phyloP scores from a whole-genome alignment of 1,140 invertebrate species.

The Drosophila funebris region DNA sequence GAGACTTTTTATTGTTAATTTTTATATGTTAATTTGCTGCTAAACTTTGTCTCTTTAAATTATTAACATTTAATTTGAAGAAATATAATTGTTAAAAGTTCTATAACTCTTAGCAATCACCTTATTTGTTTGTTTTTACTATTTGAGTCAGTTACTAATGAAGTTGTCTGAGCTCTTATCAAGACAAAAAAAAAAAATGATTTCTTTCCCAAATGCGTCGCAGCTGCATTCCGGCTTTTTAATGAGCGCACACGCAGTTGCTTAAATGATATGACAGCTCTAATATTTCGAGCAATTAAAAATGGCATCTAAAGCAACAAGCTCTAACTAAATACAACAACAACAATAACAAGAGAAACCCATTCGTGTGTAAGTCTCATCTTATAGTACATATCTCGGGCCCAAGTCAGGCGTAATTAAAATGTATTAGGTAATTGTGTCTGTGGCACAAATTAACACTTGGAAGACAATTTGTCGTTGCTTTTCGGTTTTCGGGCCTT shows the following conservation, averaged over 20 bases:
- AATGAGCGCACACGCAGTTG: slow-evolving; percentile 47
- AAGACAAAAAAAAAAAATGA: background rate
- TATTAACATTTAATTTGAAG: no score
- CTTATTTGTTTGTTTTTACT: no score
- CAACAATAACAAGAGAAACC: background rate
- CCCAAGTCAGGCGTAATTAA: slow-evolving; percentile 63
- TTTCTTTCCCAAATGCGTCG: slow-evolving; percentile 4
- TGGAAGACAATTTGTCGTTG: slow-evolving; percentile 70
- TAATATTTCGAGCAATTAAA: slow-evolving; percentile 51
- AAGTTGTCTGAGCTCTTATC: no score
- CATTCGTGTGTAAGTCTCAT: slow-evolving; percentile 23
- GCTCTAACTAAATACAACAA: slow-evolving; percentile 9
- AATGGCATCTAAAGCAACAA: slow-evolving; percentile 29
- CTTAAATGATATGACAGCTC: slow-evolving; percentile 53
- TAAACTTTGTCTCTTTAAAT: no score
- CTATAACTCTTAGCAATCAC: no score
- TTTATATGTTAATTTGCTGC: no score
- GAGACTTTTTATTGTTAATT: no score
- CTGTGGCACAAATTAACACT: slow-evolving; percentile 80
- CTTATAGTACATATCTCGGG: slow-evolving; percentile 45
- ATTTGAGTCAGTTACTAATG: background rate
- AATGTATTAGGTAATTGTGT: slow-evolving; percentile 81
- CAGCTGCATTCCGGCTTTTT: slow-evolving; percentile 52
- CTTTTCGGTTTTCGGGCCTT: slow-evolving; percentile 44
- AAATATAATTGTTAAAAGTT: no score